A percentile compares a stretch with the other conserved stretches of the same genome.
Conservation (phyloP, 2,888 invertebrate species). For the Kuschelorhynchus macadamiae region DNA sequence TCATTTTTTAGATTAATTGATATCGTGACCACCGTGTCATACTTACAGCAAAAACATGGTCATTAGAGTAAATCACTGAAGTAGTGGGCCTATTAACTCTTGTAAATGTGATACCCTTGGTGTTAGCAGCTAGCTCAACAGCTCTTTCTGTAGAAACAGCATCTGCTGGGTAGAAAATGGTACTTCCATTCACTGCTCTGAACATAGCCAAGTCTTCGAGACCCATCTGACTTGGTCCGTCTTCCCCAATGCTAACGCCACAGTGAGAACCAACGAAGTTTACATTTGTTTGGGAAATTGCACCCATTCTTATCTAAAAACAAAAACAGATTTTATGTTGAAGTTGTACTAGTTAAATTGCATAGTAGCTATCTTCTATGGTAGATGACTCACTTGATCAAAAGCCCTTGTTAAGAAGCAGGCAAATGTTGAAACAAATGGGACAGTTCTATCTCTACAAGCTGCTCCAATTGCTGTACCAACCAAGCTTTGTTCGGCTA, state of each 20-base stretch:
- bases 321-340: slow-evolving; percentile 33
- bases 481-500: slow-evolving; percentile 98
- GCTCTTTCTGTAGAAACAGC: slow-evolving; percentile 96
- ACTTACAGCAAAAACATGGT: slow-evolving; percentile 82
- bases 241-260: slow-evolving; percentile 98
- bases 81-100: slow-evolving; percentile 95
- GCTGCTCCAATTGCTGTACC: slow-evolving; percentile 96
- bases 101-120: slow-evolving; percentile 92
- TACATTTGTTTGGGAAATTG: slow-evolving; percentile 97
- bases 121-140: slow-evolving; percentile 96
- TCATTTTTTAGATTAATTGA: not conserved
- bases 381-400: slow-evolving; percentile 80
- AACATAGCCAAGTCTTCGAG: slow-evolving; percentile 98
- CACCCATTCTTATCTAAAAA: slow-evolving; percentile 95
- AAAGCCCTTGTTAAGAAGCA: slow-evolving; percentile 97
- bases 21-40: not conserved
- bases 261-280: slow-evolving; percentile 98
- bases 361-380: too few species aligned
- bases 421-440: slow-evolving; percentile 98
- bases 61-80: slow-evolving; percentile 86
- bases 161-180: slow-evolving; percentile 88
- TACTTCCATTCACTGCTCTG: slow-evolving; percentile 87
- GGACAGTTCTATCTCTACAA: slow-evolving; percentile 91
- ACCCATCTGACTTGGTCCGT: slow-evolving; percentile 99
- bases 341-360: too few species aligned